These are phyloP conservation scores for Graptemys geographica DNA, from an alignment of 2,797 vertebrate species.

Conservation along the genomic window DNA sequence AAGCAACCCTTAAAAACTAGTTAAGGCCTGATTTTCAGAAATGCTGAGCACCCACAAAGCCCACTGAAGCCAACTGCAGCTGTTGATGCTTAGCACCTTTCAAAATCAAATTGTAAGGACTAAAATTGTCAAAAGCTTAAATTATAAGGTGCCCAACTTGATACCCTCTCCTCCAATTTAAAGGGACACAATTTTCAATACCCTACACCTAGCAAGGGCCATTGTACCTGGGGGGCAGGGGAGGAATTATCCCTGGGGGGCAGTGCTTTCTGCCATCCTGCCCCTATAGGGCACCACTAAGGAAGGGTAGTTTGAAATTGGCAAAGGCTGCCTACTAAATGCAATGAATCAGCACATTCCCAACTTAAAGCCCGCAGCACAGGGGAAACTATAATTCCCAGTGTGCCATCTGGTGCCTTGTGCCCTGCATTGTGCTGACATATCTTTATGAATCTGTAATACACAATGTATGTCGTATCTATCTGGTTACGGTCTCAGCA, in stretches of 20 bases:
- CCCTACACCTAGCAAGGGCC: rapidly evolving
- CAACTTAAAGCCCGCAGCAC: background rate
- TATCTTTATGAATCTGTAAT: background rate
- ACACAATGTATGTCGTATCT: background rate
- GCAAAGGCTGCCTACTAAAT: background rate
- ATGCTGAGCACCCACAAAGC: too few relatives aligned
- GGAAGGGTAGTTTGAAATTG: rapidly evolving
- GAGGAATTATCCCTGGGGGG: background rate
- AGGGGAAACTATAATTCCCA: background rate
- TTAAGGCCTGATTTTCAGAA: too few relatives aligned
- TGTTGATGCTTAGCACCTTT: too few relatives aligned
- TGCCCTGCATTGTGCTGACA: background rate
- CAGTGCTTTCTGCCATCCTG: background rate
- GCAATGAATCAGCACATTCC: background rate
- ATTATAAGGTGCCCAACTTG: background rate
- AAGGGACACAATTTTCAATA: background rate
- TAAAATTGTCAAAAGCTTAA: background rate
- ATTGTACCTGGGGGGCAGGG: background rate
- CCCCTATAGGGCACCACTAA: background rate
- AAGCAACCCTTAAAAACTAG: too few relatives aligned
- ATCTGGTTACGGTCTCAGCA: background rate
- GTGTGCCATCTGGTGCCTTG: background rate
- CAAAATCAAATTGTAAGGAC: too few relatives aligned
- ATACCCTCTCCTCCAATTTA: background rate
- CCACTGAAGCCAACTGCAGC: too few relatives aligned